These are phyloP conservation scores for Gnathonemus longibarbis DNA, from an alignment of 2,113 vertebrate genomes.

Conservation along the genomic window DNA sequence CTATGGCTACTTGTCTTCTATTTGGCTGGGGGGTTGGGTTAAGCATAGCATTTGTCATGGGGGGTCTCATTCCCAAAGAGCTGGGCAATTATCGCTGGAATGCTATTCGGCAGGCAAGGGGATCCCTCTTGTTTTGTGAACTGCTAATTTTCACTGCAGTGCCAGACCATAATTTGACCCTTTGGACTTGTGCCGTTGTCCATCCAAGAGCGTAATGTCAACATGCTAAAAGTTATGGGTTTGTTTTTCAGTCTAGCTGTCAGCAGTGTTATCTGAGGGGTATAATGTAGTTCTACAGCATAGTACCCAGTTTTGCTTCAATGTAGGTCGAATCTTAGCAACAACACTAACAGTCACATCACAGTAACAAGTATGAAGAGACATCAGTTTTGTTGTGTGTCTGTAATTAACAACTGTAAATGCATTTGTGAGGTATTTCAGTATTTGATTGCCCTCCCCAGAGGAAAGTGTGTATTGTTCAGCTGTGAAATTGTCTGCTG, in stretches of 20 bases:
- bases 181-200: background rate
- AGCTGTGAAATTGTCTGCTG: background rate
- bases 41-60: background rate
- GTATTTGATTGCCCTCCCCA: background rate
- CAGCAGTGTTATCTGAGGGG: background rate
- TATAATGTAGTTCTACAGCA: background rate
- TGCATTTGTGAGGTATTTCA: background rate
- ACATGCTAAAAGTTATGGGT: background rate
- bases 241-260: background rate
- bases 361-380: background rate
- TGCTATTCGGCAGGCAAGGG: conserved; percentile 8
- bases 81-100: conserved; percentile 11
- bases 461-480: background rate
- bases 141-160: background rate
- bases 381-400: background rate
- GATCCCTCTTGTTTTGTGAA: background rate
- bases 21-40: background rate
- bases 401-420: background rate
- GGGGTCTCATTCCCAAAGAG: background rate
- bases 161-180: background rate
- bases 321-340: background rate
- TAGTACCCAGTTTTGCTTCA: background rate
- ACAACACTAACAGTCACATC: background rate
- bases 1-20: conserved; percentile 25
- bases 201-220: background rate